Evolutionary conservation across 2,888 invertebrate species (phyloP).

Genomic region (Tethea ocularis): DNA sequence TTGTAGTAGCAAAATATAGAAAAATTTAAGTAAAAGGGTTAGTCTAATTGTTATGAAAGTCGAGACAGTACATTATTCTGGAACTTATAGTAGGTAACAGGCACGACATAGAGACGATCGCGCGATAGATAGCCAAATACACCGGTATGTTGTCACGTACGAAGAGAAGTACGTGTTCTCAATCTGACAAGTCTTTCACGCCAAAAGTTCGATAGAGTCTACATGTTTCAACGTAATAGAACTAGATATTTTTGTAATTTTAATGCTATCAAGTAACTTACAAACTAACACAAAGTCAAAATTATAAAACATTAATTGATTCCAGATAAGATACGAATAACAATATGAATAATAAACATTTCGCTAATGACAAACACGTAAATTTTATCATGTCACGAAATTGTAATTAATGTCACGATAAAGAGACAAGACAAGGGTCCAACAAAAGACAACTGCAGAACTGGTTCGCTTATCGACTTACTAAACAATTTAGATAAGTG

Average conservation of each 20-base stretch:
- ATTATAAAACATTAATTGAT: background rate
- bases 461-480: background rate
- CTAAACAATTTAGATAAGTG: slow-evolving; percentile 46
- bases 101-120: slow-evolving; percentile 36
- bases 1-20: background rate
- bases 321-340: slow-evolving; percentile 2
- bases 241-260: no score
- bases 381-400: slow-evolving; percentile 6
- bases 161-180: slow-evolving; percentile 10
- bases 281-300: background rate
- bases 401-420: slow-evolving; percentile 7
- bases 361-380: background rate
- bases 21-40: background rate
- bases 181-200: slow-evolving; percentile 10
- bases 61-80: slow-evolving; percentile 22
- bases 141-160: slow-evolving; percentile 42
- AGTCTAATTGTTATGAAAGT: background rate
- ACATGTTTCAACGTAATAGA: no score
- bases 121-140: slow-evolving; percentile 35
- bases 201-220: background rate
- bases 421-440: slow-evolving; percentile 1
- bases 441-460: background rate
- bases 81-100: slow-evolving; percentile 31
- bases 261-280: background rate
- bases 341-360: background rate